phyloP scores from a whole-genome alignment of 2,888 invertebrate genomes.

The Zygogramma bicolorata region DNA sequence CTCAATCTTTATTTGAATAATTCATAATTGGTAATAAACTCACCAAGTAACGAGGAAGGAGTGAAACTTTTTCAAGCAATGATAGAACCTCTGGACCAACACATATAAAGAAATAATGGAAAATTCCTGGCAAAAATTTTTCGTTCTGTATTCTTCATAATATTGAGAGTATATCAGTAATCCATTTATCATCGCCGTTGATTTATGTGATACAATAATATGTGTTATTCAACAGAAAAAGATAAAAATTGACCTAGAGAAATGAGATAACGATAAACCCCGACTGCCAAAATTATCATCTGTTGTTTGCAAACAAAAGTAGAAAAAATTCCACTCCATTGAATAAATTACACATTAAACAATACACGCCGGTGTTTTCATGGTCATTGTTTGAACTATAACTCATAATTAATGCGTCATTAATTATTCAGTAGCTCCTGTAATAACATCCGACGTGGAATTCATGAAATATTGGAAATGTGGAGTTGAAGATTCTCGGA shows the following conservation, averaged over 20 bases:
- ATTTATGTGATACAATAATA: neutral
- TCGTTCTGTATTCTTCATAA: neutral
- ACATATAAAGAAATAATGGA: no score
- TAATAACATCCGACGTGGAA: slow-evolving; percentile 3
- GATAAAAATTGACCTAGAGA: slow-evolving; percentile 9
- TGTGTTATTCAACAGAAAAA: neutral
- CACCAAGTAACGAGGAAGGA: no score
- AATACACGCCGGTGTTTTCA: neutral
- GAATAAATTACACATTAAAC: neutral
- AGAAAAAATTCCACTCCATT: neutral
- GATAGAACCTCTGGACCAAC: no score
- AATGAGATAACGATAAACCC: neutral
- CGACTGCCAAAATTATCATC: neutral
- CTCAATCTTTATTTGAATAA: no score
- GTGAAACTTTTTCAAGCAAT: no score
- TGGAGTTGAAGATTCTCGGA: neutral
- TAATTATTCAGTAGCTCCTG: neutral
- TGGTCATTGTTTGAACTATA: neutral
- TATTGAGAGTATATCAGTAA: neutral
- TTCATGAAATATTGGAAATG: neutral
- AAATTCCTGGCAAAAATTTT: no score
- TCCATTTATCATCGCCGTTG: neutral
- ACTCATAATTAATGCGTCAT: neutral
- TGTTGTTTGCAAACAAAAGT: slow-evolving; percentile 8
- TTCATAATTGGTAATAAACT: no score